Evolutionary conservation across 2,797 vertebrate species (phyloP).

Genomic region (Amblyraja radiata): DNA sequence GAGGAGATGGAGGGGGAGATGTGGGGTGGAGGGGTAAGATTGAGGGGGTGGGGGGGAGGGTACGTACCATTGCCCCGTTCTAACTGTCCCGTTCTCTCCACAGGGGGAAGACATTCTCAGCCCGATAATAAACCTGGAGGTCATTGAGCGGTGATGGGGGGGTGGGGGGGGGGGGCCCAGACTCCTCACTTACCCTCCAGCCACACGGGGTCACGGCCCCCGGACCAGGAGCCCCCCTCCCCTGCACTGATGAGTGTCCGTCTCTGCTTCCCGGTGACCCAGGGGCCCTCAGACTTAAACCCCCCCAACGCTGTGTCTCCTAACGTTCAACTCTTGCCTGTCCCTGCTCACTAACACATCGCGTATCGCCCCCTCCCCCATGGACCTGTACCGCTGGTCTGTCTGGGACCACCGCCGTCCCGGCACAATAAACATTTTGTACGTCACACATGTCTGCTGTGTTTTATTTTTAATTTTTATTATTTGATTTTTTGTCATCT

Average conservation of each 20-base stretch:
- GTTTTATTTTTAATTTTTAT: neutral
- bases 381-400: neutral
- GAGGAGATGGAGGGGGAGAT: too few species aligned
- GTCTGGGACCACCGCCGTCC: neutral
- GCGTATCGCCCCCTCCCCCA: neutral
- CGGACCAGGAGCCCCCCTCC: too few species aligned
- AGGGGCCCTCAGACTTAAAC: neutral
- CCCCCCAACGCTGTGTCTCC: too few species aligned
- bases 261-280: neutral
- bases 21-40: neutral
- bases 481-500: too few species aligned
- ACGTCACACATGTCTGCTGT: neutral
- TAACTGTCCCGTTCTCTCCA: constrained; percentile 42
- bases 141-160: constrained; percentile 56
- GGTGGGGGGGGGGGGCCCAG: too few species aligned
- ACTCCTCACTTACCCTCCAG: constrained; percentile 48
- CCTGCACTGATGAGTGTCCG: neutral
- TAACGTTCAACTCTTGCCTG: neutral
- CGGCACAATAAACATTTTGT: constrained; percentile 15
- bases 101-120: constrained; percentile 87
- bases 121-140: constrained; percentile 60
- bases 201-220: constrained; percentile 49
- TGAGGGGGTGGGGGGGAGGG: neutral
- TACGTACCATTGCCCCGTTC: neutral
- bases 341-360: neutral